Evolutionary conservation across 2,113 vertebrate species (phyloP).

Genomic region (Chiloscyllium plagiosum): DNA sequence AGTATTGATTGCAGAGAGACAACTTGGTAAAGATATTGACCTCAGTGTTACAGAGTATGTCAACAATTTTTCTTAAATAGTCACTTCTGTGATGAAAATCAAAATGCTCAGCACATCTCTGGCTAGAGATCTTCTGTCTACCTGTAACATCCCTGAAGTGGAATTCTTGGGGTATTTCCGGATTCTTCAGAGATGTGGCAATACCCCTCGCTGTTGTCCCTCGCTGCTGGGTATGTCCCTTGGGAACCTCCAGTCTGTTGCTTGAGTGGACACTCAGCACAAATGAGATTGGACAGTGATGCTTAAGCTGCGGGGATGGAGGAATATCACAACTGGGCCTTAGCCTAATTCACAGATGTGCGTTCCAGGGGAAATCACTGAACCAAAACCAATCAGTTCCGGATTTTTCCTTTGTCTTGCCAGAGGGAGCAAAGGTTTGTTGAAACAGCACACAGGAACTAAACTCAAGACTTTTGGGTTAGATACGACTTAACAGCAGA

Average conservation of each 20-base stretch:
- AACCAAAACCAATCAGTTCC: background rate
- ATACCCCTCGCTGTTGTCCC: background rate
- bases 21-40: background rate
- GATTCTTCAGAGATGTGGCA: background rate
- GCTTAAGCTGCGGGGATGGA: background rate
- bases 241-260: background rate
- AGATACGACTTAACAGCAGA: too few species aligned
- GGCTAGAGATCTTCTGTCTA: background rate
- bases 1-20: background rate
- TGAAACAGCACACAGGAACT: background rate
- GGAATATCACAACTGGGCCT: background rate
- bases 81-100: background rate
- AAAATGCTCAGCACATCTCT: background rate
- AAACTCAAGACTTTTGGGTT: background rate
- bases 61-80: slow-evolving; percentile 12
- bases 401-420: background rate
- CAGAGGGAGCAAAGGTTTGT: background rate
- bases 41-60: background rate
- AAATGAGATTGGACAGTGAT: background rate
- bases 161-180: background rate
- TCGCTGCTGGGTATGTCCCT: background rate
- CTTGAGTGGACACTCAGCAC: background rate
- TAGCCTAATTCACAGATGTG: background rate
- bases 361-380: background rate
- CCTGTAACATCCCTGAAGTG: background rate